phyloP scores from a whole-genome alignment of 2,888 invertebrate genomes.

The Trissoscelio sp. region DNA sequence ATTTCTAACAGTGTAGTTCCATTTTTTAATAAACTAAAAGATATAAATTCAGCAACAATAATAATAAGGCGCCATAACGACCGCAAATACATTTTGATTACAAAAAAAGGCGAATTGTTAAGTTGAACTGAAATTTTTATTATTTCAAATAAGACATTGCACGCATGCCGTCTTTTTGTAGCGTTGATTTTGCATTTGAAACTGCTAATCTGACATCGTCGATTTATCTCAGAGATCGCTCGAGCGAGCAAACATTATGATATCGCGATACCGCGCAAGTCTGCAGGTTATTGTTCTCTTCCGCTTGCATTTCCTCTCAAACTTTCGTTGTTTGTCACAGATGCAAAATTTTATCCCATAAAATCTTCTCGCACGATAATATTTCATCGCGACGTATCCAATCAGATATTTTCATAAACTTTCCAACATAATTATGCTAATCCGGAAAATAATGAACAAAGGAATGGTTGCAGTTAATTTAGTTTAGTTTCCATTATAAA shows the following conservation, averaged over 20 bases:
- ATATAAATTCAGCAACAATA: too few species aligned
- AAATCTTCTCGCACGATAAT: constrained; percentile 8
- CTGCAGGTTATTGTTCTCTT: constrained; percentile 22
- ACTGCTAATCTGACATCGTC: constrained; percentile 74
- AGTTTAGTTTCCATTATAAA: background rate
- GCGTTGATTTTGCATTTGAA: constrained; percentile 67
- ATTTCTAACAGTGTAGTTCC: too few species aligned
- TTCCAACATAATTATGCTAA: background rate
- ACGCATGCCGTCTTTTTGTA: background rate
- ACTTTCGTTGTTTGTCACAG: constrained; percentile 36
- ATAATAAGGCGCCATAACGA: too few species aligned
- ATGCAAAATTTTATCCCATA: constrained; percentile 23
- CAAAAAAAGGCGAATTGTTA: too few species aligned
- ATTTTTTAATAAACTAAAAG: too few species aligned
- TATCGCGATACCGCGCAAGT: constrained; percentile 15
- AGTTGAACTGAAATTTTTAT: too few species aligned
- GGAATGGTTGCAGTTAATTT: background rate
- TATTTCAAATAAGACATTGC: background rate
- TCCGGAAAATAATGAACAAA: background rate
- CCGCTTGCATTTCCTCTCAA: constrained; percentile 11
- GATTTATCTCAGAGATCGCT: constrained; percentile 73
- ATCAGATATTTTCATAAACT: constrained; percentile 9
- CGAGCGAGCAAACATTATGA: constrained; percentile 27
- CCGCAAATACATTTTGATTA: too few species aligned
- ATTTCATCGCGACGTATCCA: background rate